These are phyloP conservation scores for Trachemys scripta DNA, from an alignment of 2,113 vertebrate species.

Conservation along the genomic window DNA sequence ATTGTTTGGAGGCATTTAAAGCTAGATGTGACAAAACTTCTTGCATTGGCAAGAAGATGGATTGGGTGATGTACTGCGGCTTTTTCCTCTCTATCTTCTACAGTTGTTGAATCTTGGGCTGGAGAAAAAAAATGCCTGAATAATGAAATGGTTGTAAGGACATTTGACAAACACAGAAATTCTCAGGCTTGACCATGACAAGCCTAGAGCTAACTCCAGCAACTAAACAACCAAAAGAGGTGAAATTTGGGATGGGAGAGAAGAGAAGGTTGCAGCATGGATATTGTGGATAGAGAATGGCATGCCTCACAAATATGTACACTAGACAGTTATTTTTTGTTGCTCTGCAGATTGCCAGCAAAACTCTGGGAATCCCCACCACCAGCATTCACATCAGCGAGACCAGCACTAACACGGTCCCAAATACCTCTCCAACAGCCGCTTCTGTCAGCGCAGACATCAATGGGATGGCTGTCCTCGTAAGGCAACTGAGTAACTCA, in stretches of 20 bases:
- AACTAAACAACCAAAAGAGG: not conserved
- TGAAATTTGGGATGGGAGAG: not conserved
- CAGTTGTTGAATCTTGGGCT: not conserved
- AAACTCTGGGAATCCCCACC: constrained; percentile 84
- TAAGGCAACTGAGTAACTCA: constrained; percentile 59
- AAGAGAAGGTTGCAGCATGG: not conserved
- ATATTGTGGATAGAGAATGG: not conserved
- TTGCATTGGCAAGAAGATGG: not conserved
- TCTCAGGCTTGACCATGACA: not conserved
- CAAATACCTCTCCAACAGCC: constrained; percentile 93
- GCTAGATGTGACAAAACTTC: not conserved
- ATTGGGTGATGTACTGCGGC: not conserved
- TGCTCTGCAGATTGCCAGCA: constrained; percentile 89
- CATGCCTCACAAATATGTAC: not conserved
- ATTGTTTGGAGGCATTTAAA: not conserved
- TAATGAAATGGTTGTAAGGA: not conserved
- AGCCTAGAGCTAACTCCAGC: not conserved
- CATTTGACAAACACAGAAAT: not conserved
- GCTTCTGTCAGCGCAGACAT: constrained; percentile 93
- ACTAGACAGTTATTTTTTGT: not conserved
- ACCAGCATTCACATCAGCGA: constrained; percentile 93
- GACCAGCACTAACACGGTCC: constrained; percentile 95
- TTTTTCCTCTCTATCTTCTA: not conserved
- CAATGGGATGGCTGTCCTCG: constrained; percentile 91
- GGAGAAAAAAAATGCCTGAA: not conserved